Base-by-base conservation (phyloP, 2,113 vertebrate genomes). In the Barbus barbus region DNA sequence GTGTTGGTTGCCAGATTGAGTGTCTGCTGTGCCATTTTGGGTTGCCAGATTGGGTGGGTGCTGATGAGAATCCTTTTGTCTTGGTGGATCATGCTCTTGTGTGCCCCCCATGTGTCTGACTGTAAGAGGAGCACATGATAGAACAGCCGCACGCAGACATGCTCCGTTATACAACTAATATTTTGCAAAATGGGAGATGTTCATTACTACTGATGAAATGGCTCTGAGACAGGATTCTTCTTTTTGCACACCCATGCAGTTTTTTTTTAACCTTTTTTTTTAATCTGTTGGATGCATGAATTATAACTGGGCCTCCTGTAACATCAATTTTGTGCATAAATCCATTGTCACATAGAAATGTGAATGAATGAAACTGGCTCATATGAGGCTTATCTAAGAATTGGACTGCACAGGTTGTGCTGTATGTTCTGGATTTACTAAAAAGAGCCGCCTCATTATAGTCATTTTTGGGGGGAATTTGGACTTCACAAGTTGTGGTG, bases 21-120 rank as follows among this genome's bases (percentile, higher is more conserved):
- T 79, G 81, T 65, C 88, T 90, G 76, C 41, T 0, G 77, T 87
- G 41, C 76, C 41, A 0, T 88, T 88, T 85, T 92, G 83, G 18
- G 36, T 53, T 5, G 90, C 92, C 92, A 93, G 89, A 87, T 84
- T 78, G 41, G 73, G 83, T 93, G 93, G 92, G 90, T 92, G 92
- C 89, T 88, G 88, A 41, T 82, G 56, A 58, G 28, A 75, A 63
- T 33, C 41, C 44, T 14, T 65, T 31, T 77, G 14, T 67, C 31
- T 77, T 44, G 73, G 20, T 80, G 84, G 80, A 86, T 86, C 71
- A 71, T 79, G 53, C 18, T 13, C 82, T 31, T 78, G 73, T 86
- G 33, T 22, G 26, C 13, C 63, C 69, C 56, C 18, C 4, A 53
- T 33, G 74, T 76, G 73, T 51, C 28, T 75, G 41, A 36, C 14